A percentile compares a stretch with the other conserved stretches of the same genome.
Conservation (phyloP, 2,888 invertebrate genomes). For the Allolobophora icterica region DNA sequence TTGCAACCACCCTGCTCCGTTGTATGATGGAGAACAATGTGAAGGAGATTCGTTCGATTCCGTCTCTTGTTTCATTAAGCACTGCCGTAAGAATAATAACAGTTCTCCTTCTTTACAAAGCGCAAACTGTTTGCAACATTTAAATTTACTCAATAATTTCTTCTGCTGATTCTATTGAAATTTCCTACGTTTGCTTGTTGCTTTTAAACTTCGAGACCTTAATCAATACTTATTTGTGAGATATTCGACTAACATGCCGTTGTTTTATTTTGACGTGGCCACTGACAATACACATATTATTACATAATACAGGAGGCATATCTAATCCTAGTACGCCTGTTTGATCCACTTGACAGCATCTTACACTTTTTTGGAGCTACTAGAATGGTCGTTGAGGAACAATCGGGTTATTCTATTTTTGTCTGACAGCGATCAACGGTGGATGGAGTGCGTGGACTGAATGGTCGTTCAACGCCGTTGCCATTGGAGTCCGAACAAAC, state of each 20-base stretch:
- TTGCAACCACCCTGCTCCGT: slow-evolving; percentile 41
- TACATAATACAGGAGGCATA: no score
- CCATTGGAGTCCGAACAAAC: neutral
- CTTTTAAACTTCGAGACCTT: no score
- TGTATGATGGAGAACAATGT: slow-evolving; percentile 39
- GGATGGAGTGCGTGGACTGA: slow-evolving; percentile 42
- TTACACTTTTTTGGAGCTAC: neutral
- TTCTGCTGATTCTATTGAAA: no score
- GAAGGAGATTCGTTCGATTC: slow-evolving; percentile 36
- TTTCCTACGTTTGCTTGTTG: neutral
- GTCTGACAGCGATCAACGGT: slow-evolving; percentile 38
- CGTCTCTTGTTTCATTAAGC: slow-evolving; percentile 34
- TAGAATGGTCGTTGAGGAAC: neutral
- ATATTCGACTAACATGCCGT: neutral
- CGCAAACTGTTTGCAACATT: neutral
- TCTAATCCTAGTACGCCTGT: neutral
- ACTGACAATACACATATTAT: neutral
- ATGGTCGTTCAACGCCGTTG: slow-evolving; percentile 38
- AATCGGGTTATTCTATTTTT: neutral
- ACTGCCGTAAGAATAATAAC: slow-evolving; percentile 38
- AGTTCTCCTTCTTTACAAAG: neutral
- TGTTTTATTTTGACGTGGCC: neutral
- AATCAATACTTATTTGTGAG: neutral
- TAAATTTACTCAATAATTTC: neutral
- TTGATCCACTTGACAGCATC: neutral